Conservation (phyloP, 37 sponge, comb jelly and placozoan genomes). For the Dysidea cf. avara region DNA sequence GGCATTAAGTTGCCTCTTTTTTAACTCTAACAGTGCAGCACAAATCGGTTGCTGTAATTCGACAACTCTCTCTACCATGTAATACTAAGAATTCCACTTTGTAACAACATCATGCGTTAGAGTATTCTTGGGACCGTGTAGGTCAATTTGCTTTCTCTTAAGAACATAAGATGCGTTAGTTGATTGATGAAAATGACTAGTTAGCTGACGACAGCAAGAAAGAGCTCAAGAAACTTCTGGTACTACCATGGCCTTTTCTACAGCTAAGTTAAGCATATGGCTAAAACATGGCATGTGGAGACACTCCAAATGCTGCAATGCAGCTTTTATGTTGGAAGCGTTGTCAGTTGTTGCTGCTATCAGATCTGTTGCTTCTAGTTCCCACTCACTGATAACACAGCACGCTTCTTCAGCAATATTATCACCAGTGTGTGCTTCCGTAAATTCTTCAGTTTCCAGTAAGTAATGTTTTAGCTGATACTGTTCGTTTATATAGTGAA, state of each 20-base stretch:
- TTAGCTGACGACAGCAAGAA: slow-evolving; percentile 9
- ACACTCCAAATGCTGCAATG: background rate
- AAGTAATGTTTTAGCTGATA: slow-evolving; percentile 6
- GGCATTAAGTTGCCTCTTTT: slow-evolving; percentile 30
- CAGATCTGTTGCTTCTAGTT: no score
- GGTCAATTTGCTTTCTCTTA: slow-evolving; percentile 4
- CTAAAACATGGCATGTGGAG: slow-evolving; percentile 14
- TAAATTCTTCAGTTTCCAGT: slow-evolving; percentile 24
- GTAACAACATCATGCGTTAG: slow-evolving; percentile 33
- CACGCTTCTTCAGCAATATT: no score
- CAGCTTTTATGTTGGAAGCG: slow-evolving; percentile 10
- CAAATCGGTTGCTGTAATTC: slow-evolving; percentile 27
- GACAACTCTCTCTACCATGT: slow-evolving; percentile 22
- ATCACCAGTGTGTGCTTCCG: no score
- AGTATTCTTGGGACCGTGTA: background rate
- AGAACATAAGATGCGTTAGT: slow-evolving; percentile 1
- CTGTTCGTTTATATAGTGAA: slow-evolving; percentile 9
- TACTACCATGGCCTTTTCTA: slow-evolving; percentile 5
- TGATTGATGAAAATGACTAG: slow-evolving; percentile 11
- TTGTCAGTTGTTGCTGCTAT: slow-evolving; percentile 19
- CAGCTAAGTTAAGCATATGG: slow-evolving; percentile 19
- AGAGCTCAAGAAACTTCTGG: slow-evolving; percentile 5
- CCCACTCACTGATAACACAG: no score
- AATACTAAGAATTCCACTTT: slow-evolving; percentile 31
- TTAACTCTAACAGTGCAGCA: slow-evolving; percentile 27